phyloP scores from a whole-genome alignment of 2,888 invertebrate genomes.

The Brachyopa scutellaris region DNA sequence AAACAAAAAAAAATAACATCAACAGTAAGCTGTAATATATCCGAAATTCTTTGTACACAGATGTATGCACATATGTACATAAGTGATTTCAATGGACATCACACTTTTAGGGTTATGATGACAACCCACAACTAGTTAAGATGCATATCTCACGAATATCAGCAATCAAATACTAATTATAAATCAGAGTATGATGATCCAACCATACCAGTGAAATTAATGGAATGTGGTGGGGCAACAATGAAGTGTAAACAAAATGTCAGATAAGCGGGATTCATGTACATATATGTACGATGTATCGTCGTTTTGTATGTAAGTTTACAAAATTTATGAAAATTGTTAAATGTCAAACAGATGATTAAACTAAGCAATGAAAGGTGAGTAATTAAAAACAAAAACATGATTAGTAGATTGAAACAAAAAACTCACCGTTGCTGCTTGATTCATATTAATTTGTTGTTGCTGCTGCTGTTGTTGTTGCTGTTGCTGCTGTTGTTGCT shows the following conservation, averaged over 20 bases:
- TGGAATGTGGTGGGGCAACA: not conserved
- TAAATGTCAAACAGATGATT: slow-evolving; percentile 10
- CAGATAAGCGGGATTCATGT: slow-evolving; percentile 13
- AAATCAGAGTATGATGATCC: slow-evolving; percentile 11
- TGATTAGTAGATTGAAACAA: slow-evolving; percentile 5
- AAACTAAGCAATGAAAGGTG: slow-evolving; percentile 18
- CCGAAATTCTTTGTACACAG: no score
- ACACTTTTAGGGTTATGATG: not conserved
- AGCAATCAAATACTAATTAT: slow-evolving; percentile 12
- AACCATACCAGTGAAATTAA: not conserved
- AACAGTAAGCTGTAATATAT: no score
- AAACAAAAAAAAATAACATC: no score
- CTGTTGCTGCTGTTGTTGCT: slow-evolving; percentile 83
- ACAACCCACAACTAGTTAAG: no score
- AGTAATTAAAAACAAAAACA: not conserved
- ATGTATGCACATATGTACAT: no score
- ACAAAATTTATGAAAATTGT: not conserved
- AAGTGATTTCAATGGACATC: no score
- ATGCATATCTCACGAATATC: not conserved
- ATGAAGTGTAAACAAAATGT: slow-evolving; percentile 6
- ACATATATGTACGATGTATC: no score
- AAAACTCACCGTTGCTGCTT: slow-evolving; percentile 77
- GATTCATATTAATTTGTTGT: slow-evolving; percentile 76
- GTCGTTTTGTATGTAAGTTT: slow-evolving; percentile 10
- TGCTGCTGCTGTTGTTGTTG: slow-evolving; percentile 80